A percentile compares a stretch with the other conserved stretches of the same genome.
phyloP scores from a whole-genome alignment of 2,888 invertebrate genomes.

The Limnephilus rhombicus region DNA sequence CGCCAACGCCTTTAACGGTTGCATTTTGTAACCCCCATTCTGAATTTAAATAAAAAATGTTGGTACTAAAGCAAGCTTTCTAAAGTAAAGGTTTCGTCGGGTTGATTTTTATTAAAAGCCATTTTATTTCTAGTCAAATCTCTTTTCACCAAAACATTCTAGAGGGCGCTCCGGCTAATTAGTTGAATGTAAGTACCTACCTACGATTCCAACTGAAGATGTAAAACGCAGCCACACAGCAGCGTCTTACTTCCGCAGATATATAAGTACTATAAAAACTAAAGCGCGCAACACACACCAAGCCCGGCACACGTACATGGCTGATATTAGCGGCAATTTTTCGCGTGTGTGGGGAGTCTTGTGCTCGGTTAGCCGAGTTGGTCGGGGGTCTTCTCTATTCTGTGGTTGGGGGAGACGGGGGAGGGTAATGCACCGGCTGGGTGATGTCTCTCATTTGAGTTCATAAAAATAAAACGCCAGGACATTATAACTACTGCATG shows the following conservation, averaged over 20 bases:
- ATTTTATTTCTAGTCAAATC: not conserved
- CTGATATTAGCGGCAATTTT: constrained; percentile 52
- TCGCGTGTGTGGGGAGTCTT: constrained; percentile 32
- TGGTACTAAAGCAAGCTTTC: not conserved
- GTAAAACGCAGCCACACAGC: constrained; percentile 48
- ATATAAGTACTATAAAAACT: constrained; percentile 48
- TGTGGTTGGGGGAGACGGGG: constrained; percentile 2
- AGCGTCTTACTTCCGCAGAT: constrained; percentile 59
- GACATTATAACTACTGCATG: constrained; percentile 50
- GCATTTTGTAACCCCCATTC: not conserved
- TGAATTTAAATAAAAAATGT: not conserved
- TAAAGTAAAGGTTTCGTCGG: not conserved
- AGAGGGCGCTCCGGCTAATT: constrained; percentile 51
- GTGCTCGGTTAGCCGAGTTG: constrained; percentile 37
- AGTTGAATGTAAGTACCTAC: constrained; percentile 53
- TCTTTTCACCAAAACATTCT: not conserved
- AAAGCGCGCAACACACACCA: constrained; percentile 33
- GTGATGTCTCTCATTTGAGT: constrained; percentile 53
- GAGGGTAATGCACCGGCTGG: constrained; percentile 56
- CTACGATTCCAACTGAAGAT: constrained; percentile 39
- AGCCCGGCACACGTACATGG: constrained; percentile 25
- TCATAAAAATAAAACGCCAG: constrained; percentile 53
- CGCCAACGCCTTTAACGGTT: not conserved
- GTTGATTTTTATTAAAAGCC: not conserved
- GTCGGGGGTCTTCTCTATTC: constrained; percentile 5